Evolutionary conservation across 2,888 invertebrate genomes (phyloP).

Genomic region (Calameuta filiformis): DNA sequence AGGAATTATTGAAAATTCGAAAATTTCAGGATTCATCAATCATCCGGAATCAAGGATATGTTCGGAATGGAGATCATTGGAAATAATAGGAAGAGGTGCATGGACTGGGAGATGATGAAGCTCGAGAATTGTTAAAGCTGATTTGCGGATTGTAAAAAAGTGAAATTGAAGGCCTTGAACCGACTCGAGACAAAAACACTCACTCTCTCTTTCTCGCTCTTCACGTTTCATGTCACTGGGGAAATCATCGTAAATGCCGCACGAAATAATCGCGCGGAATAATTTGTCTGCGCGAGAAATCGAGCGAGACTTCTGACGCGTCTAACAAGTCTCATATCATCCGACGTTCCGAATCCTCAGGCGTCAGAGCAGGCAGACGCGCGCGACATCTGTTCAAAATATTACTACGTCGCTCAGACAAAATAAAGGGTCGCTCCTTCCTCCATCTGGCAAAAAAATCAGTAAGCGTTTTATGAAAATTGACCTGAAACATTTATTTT

Average conservation of each 20-base stretch:
- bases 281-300: not conserved
- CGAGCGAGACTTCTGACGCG: not conserved
- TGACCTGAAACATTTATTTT: not conserved
- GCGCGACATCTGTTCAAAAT: not conserved
- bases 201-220: not conserved
- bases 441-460: not conserved
- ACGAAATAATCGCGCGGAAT: not conserved
- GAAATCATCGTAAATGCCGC: not conserved
- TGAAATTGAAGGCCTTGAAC: not conserved
- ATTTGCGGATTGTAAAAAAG: not conserved
- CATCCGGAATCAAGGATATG: not conserved
- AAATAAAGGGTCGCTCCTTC: not conserved
- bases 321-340: not conserved
- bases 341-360: not conserved
- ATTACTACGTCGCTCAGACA: not conserved
- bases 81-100: not conserved
- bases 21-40: not conserved
- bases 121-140: not conserved
- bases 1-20: not conserved
- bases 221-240: not conserved
- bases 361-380: not conserved
- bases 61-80: not conserved
- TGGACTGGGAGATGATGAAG: not conserved
- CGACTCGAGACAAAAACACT: not conserved
- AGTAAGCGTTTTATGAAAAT: not conserved